Conservation (phyloP, 2,888 invertebrate genomes). For the Coremacera marginata region DNA sequence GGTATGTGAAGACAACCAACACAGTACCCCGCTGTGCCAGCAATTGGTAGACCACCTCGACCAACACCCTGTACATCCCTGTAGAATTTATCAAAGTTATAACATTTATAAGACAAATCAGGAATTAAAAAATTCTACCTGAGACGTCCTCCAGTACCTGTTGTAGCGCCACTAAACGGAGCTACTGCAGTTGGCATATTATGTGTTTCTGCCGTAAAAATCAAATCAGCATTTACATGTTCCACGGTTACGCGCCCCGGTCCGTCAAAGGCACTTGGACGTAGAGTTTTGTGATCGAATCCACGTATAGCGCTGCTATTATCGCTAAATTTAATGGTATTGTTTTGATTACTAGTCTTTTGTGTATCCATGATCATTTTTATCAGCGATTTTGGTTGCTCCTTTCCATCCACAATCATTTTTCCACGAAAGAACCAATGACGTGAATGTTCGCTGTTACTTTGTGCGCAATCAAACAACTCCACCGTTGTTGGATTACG, state of each 20-base stretch:
- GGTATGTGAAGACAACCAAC: conserved; percentile 94
- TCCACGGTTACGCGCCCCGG: conserved; percentile 76
- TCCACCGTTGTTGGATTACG: conserved; percentile 98
- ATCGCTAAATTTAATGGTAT: conserved; percentile 96
- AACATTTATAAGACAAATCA: background rate
- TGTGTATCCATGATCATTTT: conserved; percentile 95
- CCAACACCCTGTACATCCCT: conserved; percentile 97
- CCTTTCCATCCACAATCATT: conserved; percentile 84
- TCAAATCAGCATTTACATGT: conserved; percentile 82
- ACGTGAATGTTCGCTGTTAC: conserved; percentile 97
- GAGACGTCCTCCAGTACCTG: conserved; percentile 96
- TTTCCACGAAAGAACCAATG: conserved; percentile 99
- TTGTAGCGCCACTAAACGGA: conserved; percentile 97
- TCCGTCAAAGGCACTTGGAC: conserved; percentile 73
- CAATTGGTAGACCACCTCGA: conserved; percentile 92
- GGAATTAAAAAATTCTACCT: conserved; percentile 51
- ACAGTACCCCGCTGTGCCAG: conserved; percentile 96
- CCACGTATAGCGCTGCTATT: conserved; percentile 96
- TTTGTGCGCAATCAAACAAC: conserved; percentile 97
- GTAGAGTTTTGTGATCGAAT: conserved; percentile 77
- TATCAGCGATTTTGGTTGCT: conserved; percentile 85
- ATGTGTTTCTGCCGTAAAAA: conserved; percentile 98
- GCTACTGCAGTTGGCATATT: conserved; percentile 98
- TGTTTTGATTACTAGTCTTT: conserved; percentile 86
- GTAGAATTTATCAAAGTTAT: background rate